A percentile compares a stretch with the other conserved stretches of the same genome.
Evolutionary conservation across 37 sponge, comb jelly and placozoan genomes (phyloP).

Genomic region (Tethya wilhelma): DNA sequence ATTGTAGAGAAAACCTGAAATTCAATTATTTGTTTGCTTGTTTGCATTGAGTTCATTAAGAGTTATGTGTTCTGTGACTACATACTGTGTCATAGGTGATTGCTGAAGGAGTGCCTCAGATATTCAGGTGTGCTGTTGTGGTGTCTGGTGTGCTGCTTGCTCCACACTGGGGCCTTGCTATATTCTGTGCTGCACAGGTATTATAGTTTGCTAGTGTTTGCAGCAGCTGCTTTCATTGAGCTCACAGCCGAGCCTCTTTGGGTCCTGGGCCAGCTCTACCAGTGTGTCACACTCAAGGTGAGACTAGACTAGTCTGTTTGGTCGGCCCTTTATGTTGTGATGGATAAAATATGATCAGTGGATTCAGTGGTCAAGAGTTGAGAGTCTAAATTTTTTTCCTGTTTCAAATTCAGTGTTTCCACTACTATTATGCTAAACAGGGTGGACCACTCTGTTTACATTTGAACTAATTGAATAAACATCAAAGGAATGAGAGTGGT

Average conservation of each 20-base stretch:
- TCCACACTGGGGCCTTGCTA: conserved; percentile 60
- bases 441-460: too few relatives aligned
- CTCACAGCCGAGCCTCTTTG: conserved; percentile 85
- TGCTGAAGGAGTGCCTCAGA: conserved; percentile 70
- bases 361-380: not conserved
- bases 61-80: too few relatives aligned
- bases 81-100: too few relatives aligned
- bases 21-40: too few relatives aligned
- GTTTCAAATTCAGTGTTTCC: too few relatives aligned
- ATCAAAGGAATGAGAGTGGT: too few relatives aligned
- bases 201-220: conserved; percentile 73
- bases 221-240: conserved; percentile 76
- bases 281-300: conserved; percentile 80
- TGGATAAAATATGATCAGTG: not conserved
- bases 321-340: not conserved
- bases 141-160: conserved; percentile 38
- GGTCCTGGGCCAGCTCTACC: conserved; percentile 63
- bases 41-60: too few relatives aligned
- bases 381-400: not conserved
- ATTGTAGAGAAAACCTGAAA: too few relatives aligned
- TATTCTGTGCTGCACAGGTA: conserved; percentile 73
- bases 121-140: conserved; percentile 49
- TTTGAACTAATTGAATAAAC: too few relatives aligned
- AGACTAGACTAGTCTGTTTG: not conserved
- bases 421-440: too few relatives aligned